Conservation (phyloP, 2,888 invertebrate species). For the Zhuqinia jingwanae region DNA sequence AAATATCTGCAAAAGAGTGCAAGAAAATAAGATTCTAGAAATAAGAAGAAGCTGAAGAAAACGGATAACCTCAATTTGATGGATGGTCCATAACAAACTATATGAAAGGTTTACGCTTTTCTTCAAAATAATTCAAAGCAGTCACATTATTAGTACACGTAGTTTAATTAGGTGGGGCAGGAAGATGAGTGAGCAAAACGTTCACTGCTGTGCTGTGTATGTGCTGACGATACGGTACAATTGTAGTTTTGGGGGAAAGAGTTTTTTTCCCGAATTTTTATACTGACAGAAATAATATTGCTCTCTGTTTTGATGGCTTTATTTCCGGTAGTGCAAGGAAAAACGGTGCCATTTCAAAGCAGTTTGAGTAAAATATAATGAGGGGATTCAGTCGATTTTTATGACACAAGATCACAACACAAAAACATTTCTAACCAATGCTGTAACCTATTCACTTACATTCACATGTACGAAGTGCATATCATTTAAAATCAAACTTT, state of each 20-base stretch:
- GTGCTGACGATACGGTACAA: constrained; percentile 4
- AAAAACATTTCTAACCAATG: constrained; percentile 2
- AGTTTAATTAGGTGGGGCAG: background rate
- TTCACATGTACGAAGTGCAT: background rate
- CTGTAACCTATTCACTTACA: background rate
- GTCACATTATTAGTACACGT: background rate
- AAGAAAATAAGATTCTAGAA: constrained; percentile 37
- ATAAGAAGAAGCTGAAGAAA: constrained; percentile 49
- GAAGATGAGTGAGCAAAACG: constrained; percentile 21
- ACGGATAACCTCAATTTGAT: constrained; percentile 64
- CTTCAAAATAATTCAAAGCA: background rate
- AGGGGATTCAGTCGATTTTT: constrained; percentile 20
- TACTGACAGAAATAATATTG: constrained; percentile 27
- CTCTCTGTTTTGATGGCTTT: constrained; percentile 41
- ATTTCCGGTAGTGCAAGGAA: constrained; percentile 49
- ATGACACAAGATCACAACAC: constrained; percentile 19
- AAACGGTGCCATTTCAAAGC: constrained; percentile 1
- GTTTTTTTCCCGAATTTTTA: constrained; percentile 19
- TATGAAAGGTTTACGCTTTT: background rate
- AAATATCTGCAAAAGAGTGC: background rate
- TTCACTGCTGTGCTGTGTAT: constrained; percentile 5
- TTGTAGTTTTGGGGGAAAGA: too few species aligned
- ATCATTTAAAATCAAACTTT: too few species aligned
- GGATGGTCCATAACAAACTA: constrained; percentile 36
- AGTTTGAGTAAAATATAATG: constrained; percentile 25